Evolutionary conservation across 1,140 invertebrate species (phyloP), one percentile per base, ranked within the genome.

Genomic region (Pogonognathellus flavescens): DNA sequence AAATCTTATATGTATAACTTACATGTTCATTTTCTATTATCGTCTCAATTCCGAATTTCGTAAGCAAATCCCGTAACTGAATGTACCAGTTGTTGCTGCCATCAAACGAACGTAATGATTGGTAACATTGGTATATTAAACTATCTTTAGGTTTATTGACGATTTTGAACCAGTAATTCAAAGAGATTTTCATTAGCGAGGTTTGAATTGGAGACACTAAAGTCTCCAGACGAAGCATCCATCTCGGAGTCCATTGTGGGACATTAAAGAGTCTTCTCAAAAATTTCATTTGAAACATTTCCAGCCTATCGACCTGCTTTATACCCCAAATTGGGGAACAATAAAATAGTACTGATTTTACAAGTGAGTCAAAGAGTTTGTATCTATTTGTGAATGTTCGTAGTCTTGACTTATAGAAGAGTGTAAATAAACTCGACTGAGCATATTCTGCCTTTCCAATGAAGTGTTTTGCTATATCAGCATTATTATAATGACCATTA

Each of bases 201-300:
- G 2, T 8, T 84, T 84, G 22, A 16, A 84, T 84, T 3, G 55
- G 55, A 49, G 4, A 2, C 1, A 62, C 13, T 2, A 22, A 7
- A 1, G 50, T 41, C 83, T 86, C 85, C 9, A 86, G 6, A 25
- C 81, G 16, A 4, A 83, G 10, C 9, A 72, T 49, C 80, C 80
- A 86, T 22, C 52, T 50, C 0, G 85, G 85, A 1, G 52, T 76
- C 14, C 18, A 60, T 50, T 57, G 0, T 0, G 85, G 80, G 10
- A 83, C 2, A 25, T 55, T 13, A 25, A 82, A 83, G 6, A 86
- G 25, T 41, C 66, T 25, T 53, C 50, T 62, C 14, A 82, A 49
- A 52, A 85, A 85, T 0, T 81, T 66, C 4, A 49, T 76, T 52
- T 86, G 81, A 55, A 83, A 57, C 11, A 52, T 72, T 49, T 83